These are phyloP conservation scores for Oophaga sylvatica DNA, from an alignment of 2,797 vertebrate genomes.

Conservation along the genomic window DNA sequence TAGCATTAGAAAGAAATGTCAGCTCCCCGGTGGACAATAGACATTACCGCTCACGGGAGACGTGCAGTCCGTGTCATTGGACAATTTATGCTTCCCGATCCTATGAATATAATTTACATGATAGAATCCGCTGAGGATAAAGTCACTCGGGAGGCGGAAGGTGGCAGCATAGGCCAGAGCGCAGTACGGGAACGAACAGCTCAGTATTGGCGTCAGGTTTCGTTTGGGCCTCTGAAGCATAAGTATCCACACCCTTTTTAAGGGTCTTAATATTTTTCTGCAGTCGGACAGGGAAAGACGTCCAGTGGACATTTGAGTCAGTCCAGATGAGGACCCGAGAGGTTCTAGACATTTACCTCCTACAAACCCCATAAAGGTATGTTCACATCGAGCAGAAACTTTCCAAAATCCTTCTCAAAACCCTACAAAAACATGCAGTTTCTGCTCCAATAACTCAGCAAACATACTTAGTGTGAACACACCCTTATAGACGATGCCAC, in stretches of 20 bases:
- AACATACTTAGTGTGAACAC: too few relatives aligned
- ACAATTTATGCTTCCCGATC: background rate
- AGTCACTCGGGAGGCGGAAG: background rate
- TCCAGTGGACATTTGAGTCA: too few relatives aligned
- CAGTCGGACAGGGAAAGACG: too few relatives aligned
- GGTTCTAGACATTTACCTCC: too few relatives aligned
- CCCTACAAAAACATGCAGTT: too few relatives aligned
- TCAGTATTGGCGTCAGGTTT: background rate
- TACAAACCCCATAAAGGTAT: too few relatives aligned
- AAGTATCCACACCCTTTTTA: background rate
- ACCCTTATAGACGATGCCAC: too few relatives aligned
- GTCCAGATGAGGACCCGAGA: too few relatives aligned
- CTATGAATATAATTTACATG: slow-evolving; percentile 20
- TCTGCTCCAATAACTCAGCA: too few relatives aligned
- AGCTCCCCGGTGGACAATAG: slow-evolving; percentile 66
- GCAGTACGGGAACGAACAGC: background rate
- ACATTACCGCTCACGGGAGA: slow-evolving; percentile 59
- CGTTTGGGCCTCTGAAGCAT: background rate
- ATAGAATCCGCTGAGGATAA: background rate
- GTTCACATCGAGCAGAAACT: too few relatives aligned
- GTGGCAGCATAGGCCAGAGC: background rate
- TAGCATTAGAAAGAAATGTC: slow-evolving; percentile 67
- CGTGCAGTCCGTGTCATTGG: slow-evolving; percentile 32
- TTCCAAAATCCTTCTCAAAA: too few relatives aligned
- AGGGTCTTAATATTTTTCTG: too few relatives aligned